phyloP scores from a whole-genome alignment of 2,797 vertebrate genomes.

The Tympanoctomys barrerae region DNA sequence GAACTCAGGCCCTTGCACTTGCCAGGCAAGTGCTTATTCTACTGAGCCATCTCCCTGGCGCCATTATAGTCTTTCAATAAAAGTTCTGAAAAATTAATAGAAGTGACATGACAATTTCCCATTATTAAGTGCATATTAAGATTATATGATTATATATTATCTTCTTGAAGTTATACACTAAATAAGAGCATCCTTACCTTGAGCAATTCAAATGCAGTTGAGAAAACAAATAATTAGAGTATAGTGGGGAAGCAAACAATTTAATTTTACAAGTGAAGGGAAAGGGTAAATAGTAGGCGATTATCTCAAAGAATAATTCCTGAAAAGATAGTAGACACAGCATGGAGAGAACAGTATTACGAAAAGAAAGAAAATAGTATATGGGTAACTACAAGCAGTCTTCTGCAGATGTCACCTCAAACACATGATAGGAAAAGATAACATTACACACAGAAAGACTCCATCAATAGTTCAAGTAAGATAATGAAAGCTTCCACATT shows the following conservation, averaged over 20 bases:
- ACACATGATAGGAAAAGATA: background rate
- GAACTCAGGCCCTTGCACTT: too few relatives aligned
- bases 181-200: background rate
- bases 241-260: background rate
- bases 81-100: slow-evolving; percentile 48
- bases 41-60: too few relatives aligned
- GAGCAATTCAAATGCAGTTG: background rate
- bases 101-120: background rate
- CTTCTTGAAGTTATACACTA: background rate
- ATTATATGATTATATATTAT: background rate
- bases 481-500: background rate
- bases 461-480: background rate
- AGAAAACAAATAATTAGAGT: background rate
- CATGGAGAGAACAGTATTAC: background rate
- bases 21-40: too few relatives aligned
- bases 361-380: background rate
- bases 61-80: slow-evolving; percentile 8
- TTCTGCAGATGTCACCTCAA: background rate
- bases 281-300: background rate
- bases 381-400: background rate
- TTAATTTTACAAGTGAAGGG: background rate
- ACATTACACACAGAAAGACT: background rate
- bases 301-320: slow-evolving; percentile 52
- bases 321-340: background rate
- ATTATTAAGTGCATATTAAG: background rate